phyloP scores from a whole-genome alignment of 1,140 invertebrate species.

The Drosophila malerkotliana region DNA sequence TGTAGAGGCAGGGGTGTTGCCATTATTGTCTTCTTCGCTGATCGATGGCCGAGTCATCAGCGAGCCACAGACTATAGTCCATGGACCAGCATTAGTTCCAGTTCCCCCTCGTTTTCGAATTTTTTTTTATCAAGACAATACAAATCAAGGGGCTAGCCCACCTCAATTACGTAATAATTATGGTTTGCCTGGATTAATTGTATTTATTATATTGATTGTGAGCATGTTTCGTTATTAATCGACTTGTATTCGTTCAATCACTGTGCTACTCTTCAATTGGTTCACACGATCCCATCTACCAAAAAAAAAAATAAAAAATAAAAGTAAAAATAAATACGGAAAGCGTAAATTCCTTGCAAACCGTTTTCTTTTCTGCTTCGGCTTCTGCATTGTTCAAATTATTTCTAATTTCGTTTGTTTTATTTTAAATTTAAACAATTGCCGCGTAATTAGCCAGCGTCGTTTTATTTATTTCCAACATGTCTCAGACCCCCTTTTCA shows the following conservation, averaged over 20 bases:
- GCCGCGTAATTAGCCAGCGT: constrained; percentile 58
- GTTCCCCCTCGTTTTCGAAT: constrained; percentile 24
- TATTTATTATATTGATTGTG: constrained; percentile 58
- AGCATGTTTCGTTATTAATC: constrained; percentile 57
- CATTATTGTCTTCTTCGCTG: constrained; percentile 60
- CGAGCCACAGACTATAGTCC: constrained; percentile 1
- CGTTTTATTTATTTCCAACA: constrained; percentile 30
- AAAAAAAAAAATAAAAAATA: constrained; percentile 20
- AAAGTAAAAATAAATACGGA: constrained; percentile 57
- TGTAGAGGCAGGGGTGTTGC: constrained; percentile 35
- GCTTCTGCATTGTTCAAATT: constrained; percentile 47
- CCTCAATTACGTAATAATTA: constrained; percentile 75
- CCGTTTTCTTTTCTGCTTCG: constrained; percentile 3
- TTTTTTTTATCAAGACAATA: constrained; percentile 14
- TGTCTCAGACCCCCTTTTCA: not conserved
- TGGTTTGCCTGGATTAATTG: constrained; percentile 57
- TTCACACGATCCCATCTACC: constrained; percentile 54
- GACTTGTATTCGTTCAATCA: constrained; percentile 21
- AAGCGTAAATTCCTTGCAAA: constrained; percentile 45
- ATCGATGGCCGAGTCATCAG: constrained; percentile 53
- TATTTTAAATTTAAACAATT: constrained; percentile 64
- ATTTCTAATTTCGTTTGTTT: constrained; percentile 50
- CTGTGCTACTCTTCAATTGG: constrained; percentile 42
- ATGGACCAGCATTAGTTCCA: constrained; percentile 56
- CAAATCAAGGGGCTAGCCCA: constrained; percentile 46